Evolutionary conservation across 2,888 invertebrate genomes (phyloP), one percentile per base, ranked within the genome.

Genomic region (Agrypnus murinus): DNA sequence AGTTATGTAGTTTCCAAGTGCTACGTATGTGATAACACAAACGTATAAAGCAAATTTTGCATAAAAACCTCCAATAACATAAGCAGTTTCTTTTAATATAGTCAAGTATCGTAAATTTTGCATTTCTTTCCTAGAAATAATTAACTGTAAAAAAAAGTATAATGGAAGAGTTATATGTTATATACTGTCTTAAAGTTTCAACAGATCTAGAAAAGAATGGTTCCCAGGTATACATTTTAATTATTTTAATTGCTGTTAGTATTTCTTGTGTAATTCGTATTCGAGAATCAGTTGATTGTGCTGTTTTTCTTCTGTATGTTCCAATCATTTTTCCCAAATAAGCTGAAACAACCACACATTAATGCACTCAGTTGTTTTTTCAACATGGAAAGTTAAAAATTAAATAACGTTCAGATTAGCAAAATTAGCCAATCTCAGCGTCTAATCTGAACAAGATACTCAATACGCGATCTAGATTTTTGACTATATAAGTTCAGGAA

Each of bases 251-350:
- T 58, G 96, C 96, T 72, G 90, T 90, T 74, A 97, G 92, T 77
- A 97, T 91, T 88, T 97, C 97, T 82, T 93, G 94, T 94, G 97
- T 96, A 55, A 96, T 88, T 60, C 94, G 90, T 57, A 97, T 92
- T 71, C 97, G 88, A 76, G 92, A 91, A 84, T 97, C 97, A 0
- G 96, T 96, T 80, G 92, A 88, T 31, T n/a, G 19, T 31, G 69
- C 48, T 48, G 69, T 65, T 73, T 65, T 72, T n/a, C 66, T 9
- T 48, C 72, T 31, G 31, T 68, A 74, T 31, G 65, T 65, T 12
- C 74, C 69, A 0, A 77, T 63, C 66, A 74, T 69, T 58, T 69
- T 73, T 14, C 77, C 87, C 10, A 94, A 84, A 2, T 85, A 86
- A 14, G 95, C 95, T 12, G 87, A 84, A 84, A 67, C 10, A 17